Percentiles rank a stretch among this genome's conserved stretches.
Evolutionary conservation across 2,888 invertebrate species (phyloP).

Genomic region (Laothoe populi): DNA sequence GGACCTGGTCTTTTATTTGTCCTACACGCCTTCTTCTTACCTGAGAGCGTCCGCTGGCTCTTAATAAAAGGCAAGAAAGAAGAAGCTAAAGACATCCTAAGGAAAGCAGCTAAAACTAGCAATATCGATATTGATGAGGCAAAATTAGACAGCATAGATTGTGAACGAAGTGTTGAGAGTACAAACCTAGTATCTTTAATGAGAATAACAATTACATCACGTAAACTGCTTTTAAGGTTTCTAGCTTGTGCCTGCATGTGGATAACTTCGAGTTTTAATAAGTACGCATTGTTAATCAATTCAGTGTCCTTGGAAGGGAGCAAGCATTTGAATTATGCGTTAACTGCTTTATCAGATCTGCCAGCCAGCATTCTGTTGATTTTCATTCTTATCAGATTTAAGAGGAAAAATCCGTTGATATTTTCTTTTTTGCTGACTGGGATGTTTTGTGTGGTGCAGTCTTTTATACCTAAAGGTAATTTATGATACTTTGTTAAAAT

Average conservation of each 20-base stretch:
- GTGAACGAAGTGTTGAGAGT: conserved; percentile 39
- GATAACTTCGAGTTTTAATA: conserved; percentile 69
- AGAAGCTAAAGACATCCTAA: conserved; percentile 85
- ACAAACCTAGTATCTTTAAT: conserved; percentile 29
- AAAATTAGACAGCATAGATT: conserved; percentile 47
- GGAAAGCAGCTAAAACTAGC: conserved; percentile 80
- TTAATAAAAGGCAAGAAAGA: conserved; percentile 87
- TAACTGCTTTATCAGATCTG: conserved; percentile 83
- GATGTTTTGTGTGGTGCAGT: conserved; percentile 78
- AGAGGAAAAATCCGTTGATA: conserved; percentile 78
- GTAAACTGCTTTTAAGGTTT: conserved; percentile 51
- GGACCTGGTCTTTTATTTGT: conserved; percentile 87
- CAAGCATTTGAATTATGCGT: conserved; percentile 89
- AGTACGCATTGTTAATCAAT: conserved; percentile 87
- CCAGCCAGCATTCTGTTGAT: conserved; percentile 83
- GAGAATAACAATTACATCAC: conserved; percentile 47
- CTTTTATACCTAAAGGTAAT: conserved; percentile 78
- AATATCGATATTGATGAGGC: conserved; percentile 53
- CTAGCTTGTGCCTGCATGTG: conserved; percentile 59
- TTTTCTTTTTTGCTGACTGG: conserved; percentile 80
- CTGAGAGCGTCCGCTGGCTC: conserved; percentile 90
- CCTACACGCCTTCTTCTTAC: conserved; percentile 86
- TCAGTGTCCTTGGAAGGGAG: conserved; percentile 89
- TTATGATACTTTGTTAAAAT: background rate
- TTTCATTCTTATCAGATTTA: conserved; percentile 76